Evolutionary conservation across 2,888 invertebrate species (phyloP).

Genomic region (Baccha elongata): DNA sequence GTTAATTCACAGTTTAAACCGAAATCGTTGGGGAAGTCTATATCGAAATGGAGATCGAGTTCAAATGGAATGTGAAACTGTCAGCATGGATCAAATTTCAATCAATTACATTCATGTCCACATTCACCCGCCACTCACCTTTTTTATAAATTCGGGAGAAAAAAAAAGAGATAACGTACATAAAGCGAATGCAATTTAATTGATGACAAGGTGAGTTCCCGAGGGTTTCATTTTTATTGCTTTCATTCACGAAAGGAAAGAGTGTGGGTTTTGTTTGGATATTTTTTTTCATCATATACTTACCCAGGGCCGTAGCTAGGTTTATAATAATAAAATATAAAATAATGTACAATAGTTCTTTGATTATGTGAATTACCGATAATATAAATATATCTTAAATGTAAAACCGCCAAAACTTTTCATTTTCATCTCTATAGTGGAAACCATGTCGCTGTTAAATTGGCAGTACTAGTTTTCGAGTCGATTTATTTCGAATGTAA

Average conservation of each 20-base stretch:
- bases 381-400: no score
- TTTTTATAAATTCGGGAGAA: not conserved
- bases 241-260: not conserved
- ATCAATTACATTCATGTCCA: conserved; percentile 41
- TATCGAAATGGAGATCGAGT: not conserved
- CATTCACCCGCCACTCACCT: not conserved
- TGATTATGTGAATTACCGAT: no score
- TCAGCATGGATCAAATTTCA: conserved; percentile 70
- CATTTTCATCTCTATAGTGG: no score
- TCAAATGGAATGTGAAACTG: conserved; percentile 60
- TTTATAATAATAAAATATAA: no score
- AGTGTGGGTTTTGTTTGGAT: not conserved
- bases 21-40: not conserved
- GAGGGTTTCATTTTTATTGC: conserved; percentile 7
- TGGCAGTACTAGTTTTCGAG: no score
- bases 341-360: no score
- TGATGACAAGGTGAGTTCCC: conserved; percentile 29
- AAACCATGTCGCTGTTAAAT: no score
- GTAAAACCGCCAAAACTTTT: no score
- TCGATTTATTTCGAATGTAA: no score
- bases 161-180: not conserved
- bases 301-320: no score
- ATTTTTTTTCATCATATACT: no score
- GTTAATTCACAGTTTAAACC: conserved; percentile 64
- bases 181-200: conserved; percentile 18